Evolutionary conservation across 2,888 invertebrate species (phyloP), one percentile per base, ranked within the genome.

Genomic region (Tachina grossa): DNA sequence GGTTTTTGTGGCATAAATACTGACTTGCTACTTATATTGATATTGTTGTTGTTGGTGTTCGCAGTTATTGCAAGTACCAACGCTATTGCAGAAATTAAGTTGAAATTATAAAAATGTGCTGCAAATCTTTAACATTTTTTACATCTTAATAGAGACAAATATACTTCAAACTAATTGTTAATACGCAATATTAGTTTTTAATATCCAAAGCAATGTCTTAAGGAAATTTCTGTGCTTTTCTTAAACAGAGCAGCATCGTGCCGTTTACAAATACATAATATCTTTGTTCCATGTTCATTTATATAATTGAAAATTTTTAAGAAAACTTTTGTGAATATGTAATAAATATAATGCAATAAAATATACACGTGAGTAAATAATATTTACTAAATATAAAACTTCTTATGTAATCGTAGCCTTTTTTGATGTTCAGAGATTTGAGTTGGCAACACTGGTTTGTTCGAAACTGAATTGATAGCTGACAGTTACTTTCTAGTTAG

Each of bases 81-180:
- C 16, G 68, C 49, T 22, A 39, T 41, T 39, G 59, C n/a, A 53
- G 61, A 75, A 75, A 81, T 75, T 74, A 75, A 81, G 74, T 75
- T 75, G 49, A 75, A 75, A 61, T 75, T 61, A 74, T 75, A 81
- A 68, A 75, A 61, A 69, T 68, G 53, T 75, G 66, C 43, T 81
- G 59, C n/a, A 81, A 75, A 47, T 75, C 68, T 45, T 68, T 61
- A 81, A 75, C 14, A 75, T 61, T 81, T 66, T 80, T 81, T 69
- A 75, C 65, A 81, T 63, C 81, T 81, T 81, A 81, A 81, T 81
- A 66, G 22, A 79, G 72, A 51, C 9, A 59, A 19, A 53, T 22
- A 55, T 31, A 71, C 61, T 81, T 53, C 59, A 19, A 81, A 61
- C 75, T 81, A 81, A 81, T 81, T 81, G 81, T 69, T 81, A 81